Conservation (phyloP, 2,797 vertebrate genomes). For the Hippopotamyrus pictus region DNA sequence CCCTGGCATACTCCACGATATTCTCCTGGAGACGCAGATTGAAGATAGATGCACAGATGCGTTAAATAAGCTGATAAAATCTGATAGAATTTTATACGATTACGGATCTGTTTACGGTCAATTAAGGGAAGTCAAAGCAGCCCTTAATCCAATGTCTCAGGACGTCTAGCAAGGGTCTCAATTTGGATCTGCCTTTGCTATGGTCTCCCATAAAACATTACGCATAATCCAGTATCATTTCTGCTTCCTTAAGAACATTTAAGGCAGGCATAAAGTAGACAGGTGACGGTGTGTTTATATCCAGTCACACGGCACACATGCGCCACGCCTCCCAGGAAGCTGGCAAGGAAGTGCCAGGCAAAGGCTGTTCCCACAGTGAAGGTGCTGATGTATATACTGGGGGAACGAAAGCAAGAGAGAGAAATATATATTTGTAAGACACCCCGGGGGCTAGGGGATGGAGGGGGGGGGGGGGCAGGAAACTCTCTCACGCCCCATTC, state of each 20-base stretch:
- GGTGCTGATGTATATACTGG: conserved; percentile 21
- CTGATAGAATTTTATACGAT: neutral
- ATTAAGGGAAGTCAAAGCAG: neutral
- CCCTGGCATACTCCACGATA: neutral
- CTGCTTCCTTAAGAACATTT: neutral
- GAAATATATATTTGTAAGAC: conserved; percentile 51
- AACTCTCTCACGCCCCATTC: conserved; percentile 44
- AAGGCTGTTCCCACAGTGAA: neutral
- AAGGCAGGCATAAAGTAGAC: neutral
- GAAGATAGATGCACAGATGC: neutral
- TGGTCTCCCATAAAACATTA: neutral
- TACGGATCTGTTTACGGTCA: neutral
- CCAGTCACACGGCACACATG: neutral
- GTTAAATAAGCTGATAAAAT: neutral
- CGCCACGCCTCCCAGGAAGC: neutral
- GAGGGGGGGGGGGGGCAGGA: conserved; percentile 47
- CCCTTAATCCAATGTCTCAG: neutral
- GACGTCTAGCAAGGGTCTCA: neutral
- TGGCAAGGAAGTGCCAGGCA: neutral
- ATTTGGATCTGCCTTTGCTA: neutral
- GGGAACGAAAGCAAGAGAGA: conserved; percentile 5
- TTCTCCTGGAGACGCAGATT: neutral
- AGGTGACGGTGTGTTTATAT: neutral
- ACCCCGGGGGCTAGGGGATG: conserved; percentile 16
- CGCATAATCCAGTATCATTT: neutral